Conservation (phyloP, 2,888 invertebrate genomes). For the Acrobasis consociella region DNA sequence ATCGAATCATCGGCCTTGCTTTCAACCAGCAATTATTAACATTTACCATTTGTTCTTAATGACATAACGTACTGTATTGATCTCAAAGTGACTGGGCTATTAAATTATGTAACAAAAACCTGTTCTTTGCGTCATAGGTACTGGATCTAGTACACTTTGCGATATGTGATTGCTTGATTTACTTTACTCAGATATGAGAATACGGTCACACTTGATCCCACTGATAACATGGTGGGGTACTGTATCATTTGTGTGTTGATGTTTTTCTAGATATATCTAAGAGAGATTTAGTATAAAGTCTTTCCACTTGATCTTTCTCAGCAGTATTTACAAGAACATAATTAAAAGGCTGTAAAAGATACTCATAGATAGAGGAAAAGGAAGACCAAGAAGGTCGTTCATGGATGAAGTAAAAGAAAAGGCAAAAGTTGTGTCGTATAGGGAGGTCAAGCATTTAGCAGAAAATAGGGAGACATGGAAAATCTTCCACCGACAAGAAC, state of each 20-base stretch:
- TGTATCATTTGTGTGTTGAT: neutral
- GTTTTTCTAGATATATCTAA: neutral
- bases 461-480: no score
- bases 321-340: no score
- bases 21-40: neutral
- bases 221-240: neutral
- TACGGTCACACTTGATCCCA: neutral
- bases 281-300: no score
- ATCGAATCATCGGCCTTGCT: neutral
- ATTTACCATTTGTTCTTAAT: conserved; percentile 9
- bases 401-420: no score
- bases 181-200: neutral
- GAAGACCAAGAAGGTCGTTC: no score
- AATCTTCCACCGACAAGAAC: no score
- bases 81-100: neutral
- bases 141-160: conserved; percentile 5
- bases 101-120: conserved; percentile 10
- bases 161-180: conserved; percentile 4
- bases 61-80: conserved; percentile 12
- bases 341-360: no score
- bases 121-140: conserved; percentile 11
- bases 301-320: no score
- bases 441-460: no score
- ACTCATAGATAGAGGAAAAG: no score
- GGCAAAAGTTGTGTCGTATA: no score